These are phyloP conservation scores for Formica aserva DNA, from an alignment of 2,888 invertebrate species.

Conservation along the genomic window DNA sequence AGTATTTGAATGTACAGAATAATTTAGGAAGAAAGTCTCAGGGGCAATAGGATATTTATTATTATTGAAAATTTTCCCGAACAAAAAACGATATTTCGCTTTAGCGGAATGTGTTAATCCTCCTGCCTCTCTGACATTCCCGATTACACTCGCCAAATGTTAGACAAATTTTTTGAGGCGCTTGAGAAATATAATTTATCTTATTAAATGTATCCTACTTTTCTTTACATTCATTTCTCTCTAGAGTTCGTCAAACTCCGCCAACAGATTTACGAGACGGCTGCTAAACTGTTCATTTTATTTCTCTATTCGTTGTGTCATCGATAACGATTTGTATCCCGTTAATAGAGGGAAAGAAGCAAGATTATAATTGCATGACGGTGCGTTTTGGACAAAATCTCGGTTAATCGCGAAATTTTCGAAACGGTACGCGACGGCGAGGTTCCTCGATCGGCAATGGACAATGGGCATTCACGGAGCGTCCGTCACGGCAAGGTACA, in stretches of 20 bases:
- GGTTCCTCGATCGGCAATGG: constrained; percentile 30
- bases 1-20: constrained; percentile 10
- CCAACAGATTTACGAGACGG: not conserved
- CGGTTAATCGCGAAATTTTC: constrained; percentile 5
- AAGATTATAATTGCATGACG: not conserved
- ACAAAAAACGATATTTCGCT: not conserved
- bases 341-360: not conserved
- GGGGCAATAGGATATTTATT: constrained; percentile 29
- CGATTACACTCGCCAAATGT: constrained; percentile 40
- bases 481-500: constrained; percentile 61
- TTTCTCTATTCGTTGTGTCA: not conserved
- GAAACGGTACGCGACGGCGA: not conserved
- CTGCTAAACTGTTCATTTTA: not conserved
- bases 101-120: not conserved
- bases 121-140: constrained; percentile 28
- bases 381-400: not conserved
- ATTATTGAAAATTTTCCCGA: not conserved
- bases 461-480: constrained; percentile 71
- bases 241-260: constrained; percentile 13
- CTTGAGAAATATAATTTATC: constrained; percentile 52
- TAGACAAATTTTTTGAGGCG: constrained; percentile 32
- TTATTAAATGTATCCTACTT: constrained; percentile 31
- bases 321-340: not conserved
- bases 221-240: constrained; percentile 16
- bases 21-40: not conserved